Evolutionary conservation across 2,113 vertebrate species (phyloP).

Genomic region (Sterrhoptilus dennistouni): DNA sequence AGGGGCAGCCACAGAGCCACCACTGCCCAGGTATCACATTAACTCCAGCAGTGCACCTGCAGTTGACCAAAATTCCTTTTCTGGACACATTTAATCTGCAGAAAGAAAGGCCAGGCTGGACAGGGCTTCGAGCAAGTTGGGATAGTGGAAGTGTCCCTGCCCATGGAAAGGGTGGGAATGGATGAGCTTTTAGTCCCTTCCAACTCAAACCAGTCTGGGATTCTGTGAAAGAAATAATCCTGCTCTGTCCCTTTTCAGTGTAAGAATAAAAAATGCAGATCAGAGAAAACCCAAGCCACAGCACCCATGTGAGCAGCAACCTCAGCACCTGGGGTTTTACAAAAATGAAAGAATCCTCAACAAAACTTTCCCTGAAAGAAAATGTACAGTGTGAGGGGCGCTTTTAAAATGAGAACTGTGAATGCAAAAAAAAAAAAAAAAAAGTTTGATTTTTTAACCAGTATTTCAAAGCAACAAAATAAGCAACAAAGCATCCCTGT

Average conservation of each 20-base stretch:
- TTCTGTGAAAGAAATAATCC: neutral
- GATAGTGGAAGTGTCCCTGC: neutral
- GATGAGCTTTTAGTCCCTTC: neutral
- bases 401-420: neutral
- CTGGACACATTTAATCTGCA: neutral
- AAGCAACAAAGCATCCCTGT: neutral
- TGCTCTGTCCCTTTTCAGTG: neutral
- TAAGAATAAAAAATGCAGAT: neutral
- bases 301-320: neutral
- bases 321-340: neutral
- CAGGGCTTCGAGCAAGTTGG: accelerated
- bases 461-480: neutral
- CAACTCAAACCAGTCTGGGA: neutral
- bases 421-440: neutral
- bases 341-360: neutral
- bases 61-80: neutral
- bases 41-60: neutral
- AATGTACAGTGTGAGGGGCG: neutral
- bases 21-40: accelerated
- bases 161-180: neutral
- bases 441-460: neutral
- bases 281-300: neutral
- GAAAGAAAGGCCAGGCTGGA: neutral
- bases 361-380: neutral
- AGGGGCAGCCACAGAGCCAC: neutral